Percentiles rank a stretch among this genome's conserved stretches.
Conservation (phyloP, 1,140 invertebrate genomes). For the Cyclargus thomasi region DNA sequence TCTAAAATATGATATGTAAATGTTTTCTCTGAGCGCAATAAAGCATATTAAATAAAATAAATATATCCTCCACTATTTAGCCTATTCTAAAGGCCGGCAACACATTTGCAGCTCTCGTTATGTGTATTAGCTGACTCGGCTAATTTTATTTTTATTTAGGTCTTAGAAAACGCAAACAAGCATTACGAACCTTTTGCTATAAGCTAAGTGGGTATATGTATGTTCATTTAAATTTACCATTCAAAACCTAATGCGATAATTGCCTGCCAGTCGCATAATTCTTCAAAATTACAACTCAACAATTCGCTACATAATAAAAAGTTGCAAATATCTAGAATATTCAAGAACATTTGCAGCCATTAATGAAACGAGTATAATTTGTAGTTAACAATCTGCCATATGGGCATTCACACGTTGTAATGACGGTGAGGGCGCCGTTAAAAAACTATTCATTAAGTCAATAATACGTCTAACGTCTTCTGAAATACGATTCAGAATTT, state of each 20-base stretch:
- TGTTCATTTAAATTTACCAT: not conserved
- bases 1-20: no score
- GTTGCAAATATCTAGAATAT: slow-evolving; percentile 15
- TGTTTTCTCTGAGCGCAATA: no score
- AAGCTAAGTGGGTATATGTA: not conserved
- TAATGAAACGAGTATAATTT: slow-evolving; percentile 35
- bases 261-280: not conserved
- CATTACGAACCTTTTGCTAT: no score
- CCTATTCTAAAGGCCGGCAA: no score
- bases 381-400: slow-evolving; percentile 37
- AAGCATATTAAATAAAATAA: no score
- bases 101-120: no score
- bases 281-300: not conserved
- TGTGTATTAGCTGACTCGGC: no score
- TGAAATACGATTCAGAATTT: not conserved
- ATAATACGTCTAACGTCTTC: not conserved
- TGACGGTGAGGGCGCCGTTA: not conserved
- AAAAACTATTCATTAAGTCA: not conserved
- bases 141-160: no score
- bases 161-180: no score
- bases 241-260: not conserved
- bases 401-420: slow-evolving; percentile 36
- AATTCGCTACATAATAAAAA: not conserved
- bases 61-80: no score
- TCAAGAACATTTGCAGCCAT: slow-evolving; percentile 17